Evolutionary conservation across 2,888 invertebrate species (phyloP).

Genomic region (Cheilosia impressa): DNA sequence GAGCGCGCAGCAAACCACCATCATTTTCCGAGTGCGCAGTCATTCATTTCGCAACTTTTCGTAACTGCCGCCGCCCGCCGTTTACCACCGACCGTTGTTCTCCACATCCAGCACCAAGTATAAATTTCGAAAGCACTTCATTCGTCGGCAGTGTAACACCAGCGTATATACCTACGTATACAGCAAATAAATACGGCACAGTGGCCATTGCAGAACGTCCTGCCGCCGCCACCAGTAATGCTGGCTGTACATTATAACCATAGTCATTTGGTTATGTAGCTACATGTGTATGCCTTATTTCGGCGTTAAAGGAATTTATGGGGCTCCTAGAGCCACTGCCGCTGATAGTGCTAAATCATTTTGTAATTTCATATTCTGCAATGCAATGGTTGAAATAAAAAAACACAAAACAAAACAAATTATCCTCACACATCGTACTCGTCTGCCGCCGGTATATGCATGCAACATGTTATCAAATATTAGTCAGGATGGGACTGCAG

Average conservation of each 20-base stretch:
- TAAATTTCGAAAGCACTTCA: slow-evolving; percentile 61
- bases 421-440: slow-evolving; percentile 3
- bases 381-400: slow-evolving; percentile 34
- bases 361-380: slow-evolving; percentile 66
- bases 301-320: slow-evolving; percentile 62
- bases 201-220: slow-evolving; percentile 52
- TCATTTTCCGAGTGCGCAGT: slow-evolving; percentile 26
- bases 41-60: slow-evolving; percentile 41
- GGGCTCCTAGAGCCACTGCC: slow-evolving; percentile 56
- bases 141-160: slow-evolving; percentile 44
- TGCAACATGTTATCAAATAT: slow-evolving; percentile 44
- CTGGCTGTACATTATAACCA: slow-evolving; percentile 20
- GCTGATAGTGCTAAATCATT: slow-evolving; percentile 64
- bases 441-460: not conserved
- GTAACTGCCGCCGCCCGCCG: slow-evolving; percentile 6
- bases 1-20: slow-evolving; percentile 30
- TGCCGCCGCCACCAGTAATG: slow-evolving; percentile 17
- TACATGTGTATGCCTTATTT: slow-evolving; percentile 39
- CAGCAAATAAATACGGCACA: slow-evolving; percentile 37
- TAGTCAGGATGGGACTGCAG: not conserved
- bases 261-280: slow-evolving; percentile 37
- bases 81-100: not conserved
- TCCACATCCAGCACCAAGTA: slow-evolving; percentile 14
- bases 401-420: slow-evolving; percentile 43
- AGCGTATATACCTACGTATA: slow-evolving; percentile 21